Conservation (phyloP, 1,140 invertebrate genomes). For the Homarus americanus region DNA sequence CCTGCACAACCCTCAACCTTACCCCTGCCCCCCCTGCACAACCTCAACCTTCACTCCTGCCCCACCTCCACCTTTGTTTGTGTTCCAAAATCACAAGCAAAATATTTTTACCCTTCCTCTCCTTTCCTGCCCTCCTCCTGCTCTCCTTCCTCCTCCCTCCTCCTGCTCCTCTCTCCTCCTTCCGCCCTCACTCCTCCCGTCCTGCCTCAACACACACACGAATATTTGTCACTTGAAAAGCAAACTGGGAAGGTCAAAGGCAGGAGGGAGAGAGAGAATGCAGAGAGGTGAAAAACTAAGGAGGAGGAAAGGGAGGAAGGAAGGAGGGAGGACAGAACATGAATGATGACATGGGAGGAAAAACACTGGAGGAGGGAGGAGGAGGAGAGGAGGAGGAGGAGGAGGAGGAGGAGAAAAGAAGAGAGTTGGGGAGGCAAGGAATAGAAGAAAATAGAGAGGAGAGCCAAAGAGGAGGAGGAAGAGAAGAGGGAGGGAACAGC, state of each 20-base stretch:
- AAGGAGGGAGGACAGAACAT: not conserved
- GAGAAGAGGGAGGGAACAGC: not conserved
- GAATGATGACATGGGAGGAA: not conserved
- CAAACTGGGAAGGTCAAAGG: not conserved
- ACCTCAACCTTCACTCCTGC: not conserved
- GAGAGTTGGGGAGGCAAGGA: not conserved
- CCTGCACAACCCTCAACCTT: not conserved
- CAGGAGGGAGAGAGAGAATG: not conserved
- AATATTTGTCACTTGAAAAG: constrained; percentile 6
- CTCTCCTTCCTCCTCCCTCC: too few species aligned
- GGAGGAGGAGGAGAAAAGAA: not conserved
- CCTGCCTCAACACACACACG: not conserved
- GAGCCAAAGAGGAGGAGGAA: not conserved
- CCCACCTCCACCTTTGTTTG: not conserved
- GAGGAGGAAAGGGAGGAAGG: not conserved
- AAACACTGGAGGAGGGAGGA: not conserved
- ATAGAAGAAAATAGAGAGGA: not conserved
- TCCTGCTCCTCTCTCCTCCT: too few species aligned
- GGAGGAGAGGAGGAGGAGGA: constrained; percentile 1
- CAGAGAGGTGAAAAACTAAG: not conserved
- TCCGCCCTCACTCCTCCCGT: too few species aligned
- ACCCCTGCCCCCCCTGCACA: not conserved
- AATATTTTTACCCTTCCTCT: too few species aligned
- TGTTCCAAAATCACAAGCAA: not conserved
- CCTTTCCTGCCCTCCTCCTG: too few species aligned